A percentile compares a stretch with the other conserved stretches of the same genome.
Evolutionary conservation across 2,888 invertebrate species (phyloP).

Genomic region (Cephus pulcher): DNA sequence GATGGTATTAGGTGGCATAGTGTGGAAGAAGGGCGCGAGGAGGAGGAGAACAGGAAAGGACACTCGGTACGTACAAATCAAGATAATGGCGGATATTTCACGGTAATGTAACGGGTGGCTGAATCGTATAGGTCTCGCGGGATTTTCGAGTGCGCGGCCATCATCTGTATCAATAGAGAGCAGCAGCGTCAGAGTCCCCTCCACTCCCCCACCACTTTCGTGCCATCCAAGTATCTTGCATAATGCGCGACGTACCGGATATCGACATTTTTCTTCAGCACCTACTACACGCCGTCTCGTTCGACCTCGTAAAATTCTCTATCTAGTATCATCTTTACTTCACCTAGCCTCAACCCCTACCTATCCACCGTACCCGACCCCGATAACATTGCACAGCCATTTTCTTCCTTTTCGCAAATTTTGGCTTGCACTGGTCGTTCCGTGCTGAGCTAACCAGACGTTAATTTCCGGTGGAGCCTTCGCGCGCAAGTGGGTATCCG

Average conservation of each 20-base stretch:
- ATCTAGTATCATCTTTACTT: background rate
- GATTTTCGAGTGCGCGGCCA: conserved; percentile 38
- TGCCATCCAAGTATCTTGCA: conserved; percentile 2
- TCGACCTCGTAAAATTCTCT: background rate
- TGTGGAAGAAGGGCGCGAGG: background rate
- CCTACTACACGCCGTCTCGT: background rate
- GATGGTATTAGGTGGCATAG: background rate
- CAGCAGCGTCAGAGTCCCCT: conserved; percentile 17
- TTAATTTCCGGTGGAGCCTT: background rate
- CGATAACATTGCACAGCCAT: background rate
- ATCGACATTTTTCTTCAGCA: conserved; percentile 25
- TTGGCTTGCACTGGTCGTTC: background rate
- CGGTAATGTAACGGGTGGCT: conserved; percentile 58
- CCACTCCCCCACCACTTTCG: conserved; percentile 2
- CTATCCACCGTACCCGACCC: background rate
- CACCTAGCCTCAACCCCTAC: background rate
- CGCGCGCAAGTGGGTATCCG: background rate
- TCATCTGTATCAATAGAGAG: conserved; percentile 55
- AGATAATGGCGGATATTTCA: conserved; percentile 64
- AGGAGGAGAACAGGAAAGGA: conserved; percentile 4
- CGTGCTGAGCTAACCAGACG: background rate
- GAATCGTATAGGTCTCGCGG: conserved; percentile 54
- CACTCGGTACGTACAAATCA: conserved; percentile 54
- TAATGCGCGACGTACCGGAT: conserved; percentile 28
- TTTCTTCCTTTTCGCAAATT: background rate